A percentile compares a stretch with the other conserved stretches of the same genome.
phyloP scores from a whole-genome alignment of 2,113 vertebrate genomes.

The Chionis minor region DNA sequence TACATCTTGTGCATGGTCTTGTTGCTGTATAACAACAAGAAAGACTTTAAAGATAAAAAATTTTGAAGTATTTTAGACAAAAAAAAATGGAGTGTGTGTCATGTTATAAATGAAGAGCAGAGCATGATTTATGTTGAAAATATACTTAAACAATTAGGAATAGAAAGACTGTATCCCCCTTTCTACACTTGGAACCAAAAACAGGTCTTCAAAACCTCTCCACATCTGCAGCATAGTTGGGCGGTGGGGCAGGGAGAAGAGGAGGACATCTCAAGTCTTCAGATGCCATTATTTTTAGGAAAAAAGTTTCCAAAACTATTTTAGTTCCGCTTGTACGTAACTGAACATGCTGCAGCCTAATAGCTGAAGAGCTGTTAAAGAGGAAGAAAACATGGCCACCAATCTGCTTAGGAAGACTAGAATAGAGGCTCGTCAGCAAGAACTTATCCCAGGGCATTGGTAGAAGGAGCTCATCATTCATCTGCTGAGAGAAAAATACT shows the following conservation, averaged over 20 bases:
- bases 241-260: too few species aligned
- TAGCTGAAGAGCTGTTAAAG: not conserved
- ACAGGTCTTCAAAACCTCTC: not conserved
- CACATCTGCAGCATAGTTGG: not conserved
- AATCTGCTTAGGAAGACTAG: not conserved
- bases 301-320: not conserved
- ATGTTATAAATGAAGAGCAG: not conserved
- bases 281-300: not conserved
- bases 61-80: not conserved
- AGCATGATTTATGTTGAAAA: not conserved
- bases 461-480: not conserved
- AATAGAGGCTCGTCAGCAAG: not conserved
- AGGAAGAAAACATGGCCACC: not conserved
- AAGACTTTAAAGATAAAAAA: constrained; percentile 18
- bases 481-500: not conserved
- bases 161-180: not conserved
- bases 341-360: not conserved
- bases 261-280: not conserved
- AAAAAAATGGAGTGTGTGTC: not conserved
- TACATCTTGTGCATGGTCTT: not conserved
- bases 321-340: not conserved
- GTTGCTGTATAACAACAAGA: constrained; percentile 8
- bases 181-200: not conserved
- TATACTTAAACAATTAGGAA: not conserved
- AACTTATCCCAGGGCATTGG: not conserved